Conservation (phyloP, 2,888 invertebrate genomes). For the Iselma pallidipennis region DNA sequence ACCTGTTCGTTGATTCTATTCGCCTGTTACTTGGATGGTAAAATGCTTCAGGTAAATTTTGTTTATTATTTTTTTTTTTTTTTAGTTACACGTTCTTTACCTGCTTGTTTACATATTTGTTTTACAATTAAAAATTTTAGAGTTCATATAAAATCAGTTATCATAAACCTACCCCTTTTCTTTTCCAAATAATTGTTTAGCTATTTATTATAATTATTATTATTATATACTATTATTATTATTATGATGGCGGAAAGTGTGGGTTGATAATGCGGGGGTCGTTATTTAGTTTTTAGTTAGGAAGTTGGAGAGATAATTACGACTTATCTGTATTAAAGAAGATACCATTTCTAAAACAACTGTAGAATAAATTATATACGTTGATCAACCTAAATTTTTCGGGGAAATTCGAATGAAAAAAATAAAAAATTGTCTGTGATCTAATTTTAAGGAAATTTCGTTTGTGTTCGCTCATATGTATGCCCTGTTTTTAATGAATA, state of each 20-base stretch:
- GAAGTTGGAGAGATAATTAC: background rate
- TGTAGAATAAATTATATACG: background rate
- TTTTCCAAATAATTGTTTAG: background rate
- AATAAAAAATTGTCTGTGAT: too few species aligned
- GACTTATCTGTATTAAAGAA: background rate
- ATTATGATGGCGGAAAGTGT: background rate
- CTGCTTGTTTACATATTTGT: background rate
- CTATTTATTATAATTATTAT: background rate
- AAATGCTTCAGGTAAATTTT: conserved; percentile 45
- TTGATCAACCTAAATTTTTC: background rate
- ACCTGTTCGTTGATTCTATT: conserved; percentile 32
- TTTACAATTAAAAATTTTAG: conserved; percentile 3
- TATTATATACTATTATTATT: too few species aligned
- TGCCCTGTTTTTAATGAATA: too few species aligned
- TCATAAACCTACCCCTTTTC: background rate
- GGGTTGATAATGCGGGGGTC: background rate
- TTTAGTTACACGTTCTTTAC: background rate
- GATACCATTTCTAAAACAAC: background rate
- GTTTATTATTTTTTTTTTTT: conserved; percentile 25
- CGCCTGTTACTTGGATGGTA: conserved; percentile 41
- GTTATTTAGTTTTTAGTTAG: background rate
- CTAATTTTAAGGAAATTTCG: too few species aligned
- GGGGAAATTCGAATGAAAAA: too few species aligned
- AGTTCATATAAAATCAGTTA: background rate
- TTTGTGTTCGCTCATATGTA: too few species aligned